These are phyloP conservation scores for Molossus molossus DNA, from an alignment of 2,797 vertebrate genomes.

Conservation along the genomic window DNA sequence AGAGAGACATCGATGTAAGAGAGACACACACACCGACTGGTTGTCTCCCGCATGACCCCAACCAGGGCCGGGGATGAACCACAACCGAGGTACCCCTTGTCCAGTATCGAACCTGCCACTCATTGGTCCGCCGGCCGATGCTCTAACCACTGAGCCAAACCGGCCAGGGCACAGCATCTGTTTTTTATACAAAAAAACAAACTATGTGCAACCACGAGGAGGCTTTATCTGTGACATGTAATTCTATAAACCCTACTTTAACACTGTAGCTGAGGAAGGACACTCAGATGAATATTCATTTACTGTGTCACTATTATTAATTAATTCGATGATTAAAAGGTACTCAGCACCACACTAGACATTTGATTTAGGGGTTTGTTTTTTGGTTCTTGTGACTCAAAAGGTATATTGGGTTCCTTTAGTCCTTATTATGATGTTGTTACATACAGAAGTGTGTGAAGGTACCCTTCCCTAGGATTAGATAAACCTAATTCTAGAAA, in stretches of 20 bases:
- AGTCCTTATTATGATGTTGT: neutral
- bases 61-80: too few species aligned
- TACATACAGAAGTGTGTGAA: neutral
- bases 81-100: too few species aligned
- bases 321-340: neutral
- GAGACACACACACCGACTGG: too few species aligned
- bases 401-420: neutral
- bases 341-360: neutral
- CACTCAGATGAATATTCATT: neutral
- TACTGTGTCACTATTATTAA: neutral
- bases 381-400: neutral
- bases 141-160: too few species aligned
- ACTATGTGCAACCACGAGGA: neutral
- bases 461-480: neutral
- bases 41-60: too few species aligned
- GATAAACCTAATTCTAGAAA: constrained; percentile 12
- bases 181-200: neutral
- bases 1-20: too few species aligned
- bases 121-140: too few species aligned
- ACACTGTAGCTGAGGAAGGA: neutral
- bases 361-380: neutral
- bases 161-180: neutral
- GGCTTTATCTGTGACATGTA: neutral
- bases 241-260: neutral
- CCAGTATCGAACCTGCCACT: too few species aligned